Evolutionary conservation across 1,140 invertebrate genomes (phyloP), one percentile per base, ranked within the genome.

Genomic region (Patella vulgata): DNA sequence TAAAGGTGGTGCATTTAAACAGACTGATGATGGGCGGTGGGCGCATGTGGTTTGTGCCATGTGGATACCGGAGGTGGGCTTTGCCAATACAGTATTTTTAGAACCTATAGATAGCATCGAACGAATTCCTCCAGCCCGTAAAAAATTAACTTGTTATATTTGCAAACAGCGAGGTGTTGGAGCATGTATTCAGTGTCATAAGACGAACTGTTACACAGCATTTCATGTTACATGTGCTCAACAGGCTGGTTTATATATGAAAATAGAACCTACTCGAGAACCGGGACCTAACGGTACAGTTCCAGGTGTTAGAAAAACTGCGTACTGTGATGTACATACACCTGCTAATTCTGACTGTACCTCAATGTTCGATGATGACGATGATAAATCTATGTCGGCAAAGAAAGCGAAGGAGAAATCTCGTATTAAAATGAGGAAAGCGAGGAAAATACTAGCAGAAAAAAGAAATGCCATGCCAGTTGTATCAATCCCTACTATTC

Each of bases 151-250:
- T 1, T 99, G 97, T 79, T 98, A 95, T 78, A 93, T 99, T 53
- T 99, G 97, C 83, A 98, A 97, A 82, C 92, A 97, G 79, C 89
- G 93, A 66, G 91, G 92, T 44, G 90, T 92, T 0, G 97, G 97
- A 0, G 97, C 97, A 1, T 99, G 97, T 77, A 98, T 99, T 68
- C 97, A 99, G 84, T 99, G 97, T 83, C 94, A 98, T 79, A 94
- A 95, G 75, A 92, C 90, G 64, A 97, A 94, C 81, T 99, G 97
- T 82, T 98, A 97, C 78, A 92, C 93, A 59, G 96, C 96, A 6
- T 99, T 99, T 85, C 97, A 99, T 84, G 97, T 99, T 0, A 99
- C 97, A 0, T 99, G 97, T 85, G 97, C 96, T 0, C 96, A 98
- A 82, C 94, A 97, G 82, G 95, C 96, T 50, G 96, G 96, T 56